A percentile compares a stretch with the other conserved stretches of the same genome.
Evolutionary conservation across 2,888 invertebrate genomes (phyloP).

Genomic region (Leptopilina drosophilae): DNA sequence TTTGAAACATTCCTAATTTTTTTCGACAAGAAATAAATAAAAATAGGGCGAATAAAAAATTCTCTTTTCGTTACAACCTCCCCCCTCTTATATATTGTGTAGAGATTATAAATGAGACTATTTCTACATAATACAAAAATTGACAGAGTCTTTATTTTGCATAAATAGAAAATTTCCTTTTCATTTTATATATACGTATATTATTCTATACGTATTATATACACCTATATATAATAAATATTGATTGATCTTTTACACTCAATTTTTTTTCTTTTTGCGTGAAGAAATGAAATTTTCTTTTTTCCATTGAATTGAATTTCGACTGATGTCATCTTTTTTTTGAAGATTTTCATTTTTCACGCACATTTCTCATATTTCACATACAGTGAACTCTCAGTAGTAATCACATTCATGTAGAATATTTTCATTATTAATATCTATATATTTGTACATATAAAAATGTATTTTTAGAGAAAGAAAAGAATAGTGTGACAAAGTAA

Average conservation of each 20-base stretch:
- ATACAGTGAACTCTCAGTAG: neutral
- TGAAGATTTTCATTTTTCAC: neutral
- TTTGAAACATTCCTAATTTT: too few species aligned
- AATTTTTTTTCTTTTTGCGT: neutral
- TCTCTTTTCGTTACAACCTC: too few species aligned
- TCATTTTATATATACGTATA: neutral
- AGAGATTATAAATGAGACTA: neutral
- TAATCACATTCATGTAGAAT: neutral
- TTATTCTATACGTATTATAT: too few species aligned
- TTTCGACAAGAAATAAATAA: too few species aligned
- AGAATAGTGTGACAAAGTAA: neutral
- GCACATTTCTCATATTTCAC: neutral
- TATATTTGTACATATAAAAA: neutral
- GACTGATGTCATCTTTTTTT: neutral
- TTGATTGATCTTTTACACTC: neutral
- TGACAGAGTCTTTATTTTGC: conserved; percentile 1
- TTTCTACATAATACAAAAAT: neutral
- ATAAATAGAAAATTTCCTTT: neutral
- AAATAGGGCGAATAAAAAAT: too few species aligned
- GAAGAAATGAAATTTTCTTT: neutral
- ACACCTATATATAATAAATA: neutral
- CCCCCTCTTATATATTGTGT: neutral
- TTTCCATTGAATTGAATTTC: neutral
- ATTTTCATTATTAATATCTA: neutral
- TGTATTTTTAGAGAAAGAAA: neutral